phyloP scores from a whole-genome alignment of 1,140 invertebrate species.

The Cyclina sinensis region DNA sequence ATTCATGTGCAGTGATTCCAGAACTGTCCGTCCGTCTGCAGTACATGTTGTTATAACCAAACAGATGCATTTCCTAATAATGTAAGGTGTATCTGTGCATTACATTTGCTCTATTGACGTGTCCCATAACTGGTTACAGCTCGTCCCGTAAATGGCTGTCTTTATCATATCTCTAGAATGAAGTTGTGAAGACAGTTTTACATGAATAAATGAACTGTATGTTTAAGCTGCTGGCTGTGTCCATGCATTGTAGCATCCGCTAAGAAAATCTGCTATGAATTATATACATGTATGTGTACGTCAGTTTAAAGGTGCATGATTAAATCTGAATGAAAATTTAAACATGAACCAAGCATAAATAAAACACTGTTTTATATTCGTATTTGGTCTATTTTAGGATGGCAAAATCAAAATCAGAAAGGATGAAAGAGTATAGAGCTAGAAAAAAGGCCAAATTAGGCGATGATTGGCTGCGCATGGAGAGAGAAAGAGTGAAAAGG shows the following conservation, averaged over 20 bases:
- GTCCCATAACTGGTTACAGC: slow-evolving; percentile 34
- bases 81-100: not conserved
- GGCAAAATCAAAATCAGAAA: slow-evolving; percentile 34
- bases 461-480: slow-evolving; percentile 38
- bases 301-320: not conserved
- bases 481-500: not conserved
- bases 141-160: slow-evolving; percentile 22
- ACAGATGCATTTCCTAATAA: not conserved
- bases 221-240: not conserved
- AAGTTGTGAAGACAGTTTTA: not conserved
- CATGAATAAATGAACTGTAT: not conserved
- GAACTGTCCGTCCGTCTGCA: not conserved
- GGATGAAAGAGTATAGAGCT: slow-evolving; percentile 36
- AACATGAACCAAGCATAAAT: too few relatives aligned
- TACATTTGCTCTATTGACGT: not conserved
- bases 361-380: not conserved
- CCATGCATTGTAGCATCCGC: not conserved
- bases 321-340: not conserved
- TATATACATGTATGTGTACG: not conserved
- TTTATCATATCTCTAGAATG: not conserved
- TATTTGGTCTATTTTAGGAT: slow-evolving; percentile 21
- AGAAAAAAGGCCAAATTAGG: slow-evolving; percentile 35
- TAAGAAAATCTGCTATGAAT: not conserved
- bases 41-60: too few relatives aligned
- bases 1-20: not conserved